Conservation (phyloP, 2,888 invertebrate genomes). For the Dysmachus trigonus region DNA sequence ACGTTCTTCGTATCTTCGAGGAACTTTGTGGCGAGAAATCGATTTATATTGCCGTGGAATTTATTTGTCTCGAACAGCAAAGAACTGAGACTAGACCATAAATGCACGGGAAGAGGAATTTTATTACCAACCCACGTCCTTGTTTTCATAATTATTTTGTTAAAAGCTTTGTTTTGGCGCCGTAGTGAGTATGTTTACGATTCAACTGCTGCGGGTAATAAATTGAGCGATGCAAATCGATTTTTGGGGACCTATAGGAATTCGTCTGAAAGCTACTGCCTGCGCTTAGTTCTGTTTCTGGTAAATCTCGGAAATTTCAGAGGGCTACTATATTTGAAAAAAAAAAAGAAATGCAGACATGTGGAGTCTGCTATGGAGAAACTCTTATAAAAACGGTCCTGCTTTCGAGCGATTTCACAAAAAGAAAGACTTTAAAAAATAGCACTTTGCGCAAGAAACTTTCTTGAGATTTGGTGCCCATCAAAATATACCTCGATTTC, state of each 20-base stretch:
- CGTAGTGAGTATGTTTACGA: not conserved
- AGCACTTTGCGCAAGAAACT: not conserved
- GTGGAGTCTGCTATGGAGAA: not conserved
- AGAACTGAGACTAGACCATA: not conserved
- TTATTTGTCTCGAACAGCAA: slow-evolving; percentile 13
- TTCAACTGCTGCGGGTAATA: not conserved
- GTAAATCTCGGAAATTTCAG: not conserved
- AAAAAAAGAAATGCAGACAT: not conserved
- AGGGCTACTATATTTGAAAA: not conserved
- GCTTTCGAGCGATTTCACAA: not conserved
- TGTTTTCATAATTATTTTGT: slow-evolving; percentile 20
- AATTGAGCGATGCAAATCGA: not conserved
- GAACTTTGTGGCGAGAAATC: not conserved
- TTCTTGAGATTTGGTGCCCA: not conserved
- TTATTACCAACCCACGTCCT: not conserved
- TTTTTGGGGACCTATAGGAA: not conserved
- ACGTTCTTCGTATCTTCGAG: not conserved
- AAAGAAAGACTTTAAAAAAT: not conserved
- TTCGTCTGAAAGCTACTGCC: not conserved
- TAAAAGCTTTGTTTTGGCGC: slow-evolving; percentile 13
- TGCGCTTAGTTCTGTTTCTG: not conserved
- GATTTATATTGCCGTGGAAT: slow-evolving; percentile 8
- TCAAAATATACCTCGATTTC: not conserved
- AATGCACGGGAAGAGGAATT: not conserved
- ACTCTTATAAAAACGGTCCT: not conserved